These are phyloP conservation scores for Oncorhynchus clarkii DNA, from an alignment of 2,113 vertebrate genomes.

Conservation along the genomic window DNA sequence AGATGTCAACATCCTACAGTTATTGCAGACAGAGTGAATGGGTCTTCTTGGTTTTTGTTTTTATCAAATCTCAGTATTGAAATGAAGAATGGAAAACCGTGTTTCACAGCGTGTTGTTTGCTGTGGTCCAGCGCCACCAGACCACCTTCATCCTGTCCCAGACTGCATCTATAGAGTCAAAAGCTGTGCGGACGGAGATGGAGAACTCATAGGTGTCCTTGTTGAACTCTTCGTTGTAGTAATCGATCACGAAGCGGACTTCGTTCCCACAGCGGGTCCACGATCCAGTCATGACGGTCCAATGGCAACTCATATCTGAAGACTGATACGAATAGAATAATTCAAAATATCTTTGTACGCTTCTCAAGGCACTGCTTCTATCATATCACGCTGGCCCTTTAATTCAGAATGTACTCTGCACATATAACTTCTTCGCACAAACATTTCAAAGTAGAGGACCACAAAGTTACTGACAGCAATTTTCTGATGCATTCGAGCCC, in stretches of 20 bases:
- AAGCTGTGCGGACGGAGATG: conserved; percentile 87
- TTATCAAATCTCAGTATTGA: background rate
- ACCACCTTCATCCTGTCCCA: conserved; percentile 96
- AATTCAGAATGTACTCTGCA: too few species aligned
- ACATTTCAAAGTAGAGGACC: background rate
- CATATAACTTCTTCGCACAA: too few species aligned
- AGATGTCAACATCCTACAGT: too few species aligned
- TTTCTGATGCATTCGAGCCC: conserved; percentile 82
- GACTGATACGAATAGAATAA: background rate
- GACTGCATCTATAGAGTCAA: conserved; percentile 85
- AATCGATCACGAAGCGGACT: conserved; percentile 92
- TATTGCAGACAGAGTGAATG: too few species aligned
- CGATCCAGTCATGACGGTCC: conserved; percentile 93
- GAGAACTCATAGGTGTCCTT: conserved; percentile 86
- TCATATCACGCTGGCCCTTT: too few species aligned
- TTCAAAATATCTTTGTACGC: background rate
- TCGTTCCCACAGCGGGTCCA: conserved; percentile 90
- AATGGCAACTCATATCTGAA: conserved; percentile 91
- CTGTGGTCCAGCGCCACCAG: conserved; percentile 92
- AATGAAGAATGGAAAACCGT: background rate
- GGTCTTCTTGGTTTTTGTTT: background rate
- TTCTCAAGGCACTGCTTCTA: too few species aligned
- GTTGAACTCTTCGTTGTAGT: conserved; percentile 88
- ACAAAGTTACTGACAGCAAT: too few species aligned
- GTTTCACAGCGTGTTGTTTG: background rate